These are phyloP conservation scores for Battus philenor DNA, from an alignment of 1,140 invertebrate genomes.

Conservation along the genomic window DNA sequence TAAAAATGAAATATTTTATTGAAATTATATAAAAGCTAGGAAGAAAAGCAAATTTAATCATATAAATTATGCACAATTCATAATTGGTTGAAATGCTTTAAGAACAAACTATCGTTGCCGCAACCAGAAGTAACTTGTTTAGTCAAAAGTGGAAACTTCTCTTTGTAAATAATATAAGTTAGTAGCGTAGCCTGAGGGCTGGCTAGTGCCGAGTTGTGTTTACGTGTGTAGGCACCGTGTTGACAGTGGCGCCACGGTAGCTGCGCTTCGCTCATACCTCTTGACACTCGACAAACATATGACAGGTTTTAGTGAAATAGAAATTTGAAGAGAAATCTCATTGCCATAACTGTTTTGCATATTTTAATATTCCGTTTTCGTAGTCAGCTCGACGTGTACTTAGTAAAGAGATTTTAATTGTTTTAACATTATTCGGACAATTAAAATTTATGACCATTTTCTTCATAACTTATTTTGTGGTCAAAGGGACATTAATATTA, in stretches of 20 bases:
- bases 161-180: slow-evolving; percentile 55
- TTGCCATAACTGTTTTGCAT: slow-evolving; percentile 23
- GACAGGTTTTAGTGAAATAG: slow-evolving; percentile 34
- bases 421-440: too few species aligned
- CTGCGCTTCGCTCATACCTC: slow-evolving; percentile 21
- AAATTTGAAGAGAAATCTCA: slow-evolving; percentile 29
- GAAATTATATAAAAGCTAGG: too few species aligned
- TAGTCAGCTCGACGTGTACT: neutral
- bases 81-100: slow-evolving; percentile 23
- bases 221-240: slow-evolving; percentile 48
- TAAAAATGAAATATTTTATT: too few species aligned
- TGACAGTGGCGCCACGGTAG: slow-evolving; percentile 34
- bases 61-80: slow-evolving; percentile 18
- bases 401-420: neutral
- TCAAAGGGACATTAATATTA: too few species aligned
- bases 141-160: slow-evolving; percentile 47
- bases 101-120: slow-evolving; percentile 28
- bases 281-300: slow-evolving; percentile 25
- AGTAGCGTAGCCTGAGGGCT: slow-evolving; percentile 33
- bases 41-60: too few species aligned
- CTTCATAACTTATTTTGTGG: too few species aligned
- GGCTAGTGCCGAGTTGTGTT: slow-evolving; percentile 50
- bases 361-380: slow-evolving; percentile 17
- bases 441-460: too few species aligned
- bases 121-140: slow-evolving; percentile 43